Evolutionary conservation across 1,140 invertebrate species (phyloP), one percentile per base, ranked within the genome.

Genomic region (Bicyclus anynana): DNA sequence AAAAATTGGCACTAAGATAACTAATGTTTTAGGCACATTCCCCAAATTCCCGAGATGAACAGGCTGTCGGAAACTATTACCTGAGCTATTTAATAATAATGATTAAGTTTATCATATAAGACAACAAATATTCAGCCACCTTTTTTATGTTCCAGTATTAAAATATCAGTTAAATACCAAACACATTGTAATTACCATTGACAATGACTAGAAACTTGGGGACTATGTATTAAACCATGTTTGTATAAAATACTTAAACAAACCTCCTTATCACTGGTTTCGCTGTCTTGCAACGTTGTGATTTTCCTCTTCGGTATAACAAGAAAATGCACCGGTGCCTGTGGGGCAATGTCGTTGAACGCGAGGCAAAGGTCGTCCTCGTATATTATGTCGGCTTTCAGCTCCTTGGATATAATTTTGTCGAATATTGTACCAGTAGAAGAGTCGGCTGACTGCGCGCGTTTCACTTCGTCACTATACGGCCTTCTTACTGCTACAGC

Each of bases 241-340:
- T 1, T 42, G 5, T 52, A 17, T 38, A 44, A 1, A 48, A 38
- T 27, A 27, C 29, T 9, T 38, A 35, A 27, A 59, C 63, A 58
- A 58, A 91, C 91, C 56, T 91, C 84, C 64, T 90, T 77, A 62
- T 89, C 88, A 29, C 40, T 65, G 9, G 67, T 66, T 29, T 78
- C 76, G 5, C 84, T 91, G 37, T 91, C 89, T 23, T 92, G 90
- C 5, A 95, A 68, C 65, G 89, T 90, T 0, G 90, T 59, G 56
- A 95, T 94, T 26, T 90, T 88, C 57, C 91, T 92, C 67, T 93
- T 95, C 0, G 95, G 96, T 76, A 97, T 95, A 0, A 97, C 94
- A 1, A 97, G 84, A 72, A 97, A 96, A 87, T 97, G 96, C 1
- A 93, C 91, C 0, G 95, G 95, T 7, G 95, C 95, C 72, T 95